Evolutionary conservation across 2,113 vertebrate genomes (phyloP).

Genomic region (Leptobrachium leishanense): DNA sequence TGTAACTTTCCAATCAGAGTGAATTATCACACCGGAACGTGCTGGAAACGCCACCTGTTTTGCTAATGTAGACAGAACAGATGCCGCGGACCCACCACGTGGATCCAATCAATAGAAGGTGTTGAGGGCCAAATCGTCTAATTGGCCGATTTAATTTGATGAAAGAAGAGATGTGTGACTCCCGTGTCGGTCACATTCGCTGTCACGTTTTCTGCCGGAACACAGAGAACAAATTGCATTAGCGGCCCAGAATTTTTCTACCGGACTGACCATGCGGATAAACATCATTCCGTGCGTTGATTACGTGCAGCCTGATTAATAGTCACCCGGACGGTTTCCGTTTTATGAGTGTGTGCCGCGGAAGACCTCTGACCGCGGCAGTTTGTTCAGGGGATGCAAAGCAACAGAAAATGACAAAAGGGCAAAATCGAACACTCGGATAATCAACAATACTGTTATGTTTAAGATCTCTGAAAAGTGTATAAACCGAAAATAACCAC

Average conservation of each 20-base stretch:
- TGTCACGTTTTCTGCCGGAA: background rate
- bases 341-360: background rate
- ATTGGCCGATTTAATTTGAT: background rate
- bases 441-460: background rate
- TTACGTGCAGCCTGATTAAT: no score
- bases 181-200: conserved; percentile 2
- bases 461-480: no score
- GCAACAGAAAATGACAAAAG: background rate
- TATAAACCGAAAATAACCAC: background rate
- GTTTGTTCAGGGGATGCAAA: background rate
- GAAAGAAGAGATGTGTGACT: background rate
- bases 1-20: no score
- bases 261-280: background rate
- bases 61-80: background rate
- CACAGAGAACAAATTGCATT: background rate
- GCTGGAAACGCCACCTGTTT: no score
- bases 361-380: background rate
- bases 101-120: background rate
- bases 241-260: background rate
- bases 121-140: background rate
- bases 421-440: background rate
- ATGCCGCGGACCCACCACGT: background rate
- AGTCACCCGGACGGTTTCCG: no score
- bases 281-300: background rate
- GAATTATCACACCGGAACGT: no score